phyloP scores from a whole-genome alignment of 1,140 invertebrate species.

The Nephotettix cincticeps region DNA sequence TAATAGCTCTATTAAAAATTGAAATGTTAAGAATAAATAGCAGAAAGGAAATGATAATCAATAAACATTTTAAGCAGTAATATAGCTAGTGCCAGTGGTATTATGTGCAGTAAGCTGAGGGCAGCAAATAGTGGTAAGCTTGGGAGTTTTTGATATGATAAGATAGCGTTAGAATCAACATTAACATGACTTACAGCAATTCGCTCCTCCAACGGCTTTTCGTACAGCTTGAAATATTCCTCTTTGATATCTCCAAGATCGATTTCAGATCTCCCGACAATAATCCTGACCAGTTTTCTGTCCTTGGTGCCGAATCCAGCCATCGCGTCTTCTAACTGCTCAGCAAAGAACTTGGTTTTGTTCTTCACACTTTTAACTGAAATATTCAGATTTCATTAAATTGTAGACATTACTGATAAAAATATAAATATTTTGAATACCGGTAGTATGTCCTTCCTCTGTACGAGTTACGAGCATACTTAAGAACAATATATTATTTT shows the following conservation, averaged over 20 bases:
- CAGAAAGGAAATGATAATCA: too few species aligned
- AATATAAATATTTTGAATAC: too few species aligned
- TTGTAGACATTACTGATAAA: too few species aligned
- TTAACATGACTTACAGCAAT: slow-evolving; percentile 54
- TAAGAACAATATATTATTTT: too few species aligned
- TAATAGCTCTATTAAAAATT: too few species aligned
- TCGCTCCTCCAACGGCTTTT: slow-evolving; percentile 73
- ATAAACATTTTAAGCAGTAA: too few species aligned
- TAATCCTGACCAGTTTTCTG: slow-evolving; percentile 78
- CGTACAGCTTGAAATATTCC: slow-evolving; percentile 74
- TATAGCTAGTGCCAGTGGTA: too few species aligned
- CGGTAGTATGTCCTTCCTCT: too few species aligned
- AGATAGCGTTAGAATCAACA: neutral
- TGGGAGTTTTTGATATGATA: neutral
- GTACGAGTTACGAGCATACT: too few species aligned
- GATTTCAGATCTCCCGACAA: slow-evolving; percentile 84
- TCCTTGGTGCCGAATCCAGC: slow-evolving; percentile 84
- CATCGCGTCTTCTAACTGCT: slow-evolving; percentile 85
- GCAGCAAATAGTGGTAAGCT: slow-evolving; percentile 32
- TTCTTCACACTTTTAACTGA: slow-evolving; percentile 78
- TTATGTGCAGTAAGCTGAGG: neutral
- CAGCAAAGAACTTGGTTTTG: slow-evolving; percentile 85
- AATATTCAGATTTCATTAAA: too few species aligned
- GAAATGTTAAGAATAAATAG: too few species aligned
- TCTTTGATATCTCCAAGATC: slow-evolving; percentile 85